phyloP scores from a whole-genome alignment of 2,888 invertebrate species.

The Hirtodrosophila histrioides region DNA sequence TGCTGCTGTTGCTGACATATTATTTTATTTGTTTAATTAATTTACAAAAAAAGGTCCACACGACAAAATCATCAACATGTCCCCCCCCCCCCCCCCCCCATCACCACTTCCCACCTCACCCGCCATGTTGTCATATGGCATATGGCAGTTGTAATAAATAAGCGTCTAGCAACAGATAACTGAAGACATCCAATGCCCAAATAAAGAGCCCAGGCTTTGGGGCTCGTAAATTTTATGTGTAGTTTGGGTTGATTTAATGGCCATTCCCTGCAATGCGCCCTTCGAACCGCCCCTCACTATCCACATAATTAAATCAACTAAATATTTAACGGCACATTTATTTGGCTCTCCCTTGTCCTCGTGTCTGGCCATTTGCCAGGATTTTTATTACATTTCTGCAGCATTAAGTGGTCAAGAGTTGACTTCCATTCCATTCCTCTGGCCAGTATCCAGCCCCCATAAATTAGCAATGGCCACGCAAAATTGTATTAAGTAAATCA shows the following conservation, averaged over 20 bases:
- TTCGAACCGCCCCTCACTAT: conserved; percentile 12
- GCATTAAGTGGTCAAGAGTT: conserved; percentile 66
- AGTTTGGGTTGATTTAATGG: conserved; percentile 76
- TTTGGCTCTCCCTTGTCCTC: conserved; percentile 41
- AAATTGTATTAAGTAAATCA: conserved; percentile 73
- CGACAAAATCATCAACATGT: conserved; percentile 49
- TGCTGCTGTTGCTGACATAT: conserved; percentile 73
- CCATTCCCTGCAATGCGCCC: conserved; percentile 4
- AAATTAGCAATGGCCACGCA: conserved; percentile 62
- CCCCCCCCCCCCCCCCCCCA: background rate
- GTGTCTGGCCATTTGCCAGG: conserved; percentile 48
- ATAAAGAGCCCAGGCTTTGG: conserved; percentile 22
- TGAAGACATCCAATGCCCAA: conserved; percentile 49
- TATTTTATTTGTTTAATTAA: conserved; percentile 80
- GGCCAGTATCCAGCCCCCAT: conserved; percentile 44
- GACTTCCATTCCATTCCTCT: conserved; percentile 25
- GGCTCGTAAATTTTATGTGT: conserved; percentile 64
- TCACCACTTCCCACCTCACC: background rate
- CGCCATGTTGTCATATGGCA: conserved; percentile 61
- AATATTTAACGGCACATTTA: conserved; percentile 78
- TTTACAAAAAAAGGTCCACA: conserved; percentile 65
- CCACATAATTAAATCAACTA: conserved; percentile 78
- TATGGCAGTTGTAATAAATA: conserved; percentile 76
- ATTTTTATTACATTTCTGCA: conserved; percentile 72
- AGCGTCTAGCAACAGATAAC: conserved; percentile 69